Base-by-base conservation (phyloP, 2,113 vertebrate genomes). In the Myiagra hebetior region DNA sequence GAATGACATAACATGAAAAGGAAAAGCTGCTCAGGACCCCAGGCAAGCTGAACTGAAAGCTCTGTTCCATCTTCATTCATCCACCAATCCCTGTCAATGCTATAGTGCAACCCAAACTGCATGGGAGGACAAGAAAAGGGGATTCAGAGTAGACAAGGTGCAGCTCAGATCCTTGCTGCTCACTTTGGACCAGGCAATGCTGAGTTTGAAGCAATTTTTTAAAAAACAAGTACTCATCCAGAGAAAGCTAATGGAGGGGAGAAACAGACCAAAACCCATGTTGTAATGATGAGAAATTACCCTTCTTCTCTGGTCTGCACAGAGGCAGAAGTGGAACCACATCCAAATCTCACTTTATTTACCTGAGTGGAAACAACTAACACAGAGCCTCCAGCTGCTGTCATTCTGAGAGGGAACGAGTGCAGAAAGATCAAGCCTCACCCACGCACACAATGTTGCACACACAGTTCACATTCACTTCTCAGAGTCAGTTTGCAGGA, bases 391-490 rank as follows among this genome's bases (percentile, higher is more conserved):
- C 9, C 46, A 44, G 30, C 6, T 2, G 1, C 1, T 53, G 42
- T 50, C 46, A 50, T 21, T 63, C 62, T 46, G 56, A 72, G 41
- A 4, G 23, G 37, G 33, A 89, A 35, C 11, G 5, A 7, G 11
- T 31, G 27, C 37, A 69, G 42, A 68, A 77, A 37, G 41, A 69
- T 24, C 33, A 55, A n/a, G 44, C 30, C 49, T 63, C 33, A 64
- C 20, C 16, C 17, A 41, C 4, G 0, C 0, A 2, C 53, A 72
- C 7, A 2, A 16, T 4, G 17, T 7, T 46, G 30, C 21, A 55
- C 23, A 8, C 15, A 13, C 44, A 1, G 46, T 24, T 62, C 39
- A 11, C 0, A 5, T 33, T 57, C 15, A 4, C 20, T 69, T 49
- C 49, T 52, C 19, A 52, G 31, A 19, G 26, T 24, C 10, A 1